These are phyloP conservation scores for Drosophila albomicans DNA, from an alignment of 1,140 invertebrate species.

Conservation along the genomic window DNA sequence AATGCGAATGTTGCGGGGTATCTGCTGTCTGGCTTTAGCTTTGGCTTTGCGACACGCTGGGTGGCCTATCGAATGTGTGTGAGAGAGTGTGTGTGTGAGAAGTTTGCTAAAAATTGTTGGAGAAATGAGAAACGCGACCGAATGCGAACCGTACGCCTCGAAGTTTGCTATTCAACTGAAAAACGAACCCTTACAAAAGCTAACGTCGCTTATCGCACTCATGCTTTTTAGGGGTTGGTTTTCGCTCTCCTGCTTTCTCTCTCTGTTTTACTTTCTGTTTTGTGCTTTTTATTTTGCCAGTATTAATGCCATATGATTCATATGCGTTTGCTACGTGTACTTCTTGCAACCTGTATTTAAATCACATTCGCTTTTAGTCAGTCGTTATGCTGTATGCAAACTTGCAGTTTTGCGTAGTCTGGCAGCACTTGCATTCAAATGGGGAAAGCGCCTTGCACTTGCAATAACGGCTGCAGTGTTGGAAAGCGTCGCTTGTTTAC, in stretches of 20 bases:
- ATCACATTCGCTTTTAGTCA: conserved; percentile 12
- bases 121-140: conserved; percentile 66
- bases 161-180: conserved; percentile 79
- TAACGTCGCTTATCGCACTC: conserved; percentile 23
- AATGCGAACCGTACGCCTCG: conserved; percentile 76
- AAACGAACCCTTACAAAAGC: conserved; percentile 66
- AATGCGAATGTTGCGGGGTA: conserved; percentile 7
- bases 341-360: conserved; percentile 21
- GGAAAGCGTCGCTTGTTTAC: neutral
- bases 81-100: conserved; percentile 58
- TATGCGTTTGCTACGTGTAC: neutral
- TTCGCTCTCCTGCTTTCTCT: neutral
- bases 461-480: conserved; percentile 13
- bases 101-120: conserved; percentile 71
- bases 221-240: conserved; percentile 21
- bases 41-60: no score
- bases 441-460: neutral
- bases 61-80: conserved; percentile 20
- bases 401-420: neutral
- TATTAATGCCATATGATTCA: conserved; percentile 27
- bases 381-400: neutral
- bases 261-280: neutral
- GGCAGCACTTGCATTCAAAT: conserved; percentile 4
- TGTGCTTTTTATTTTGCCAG: conserved; percentile 17
- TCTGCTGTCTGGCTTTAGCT: conserved; percentile 29